phyloP scores from a whole-genome alignment of 1,140 invertebrate species.

The Listronotus oregonensis region DNA sequence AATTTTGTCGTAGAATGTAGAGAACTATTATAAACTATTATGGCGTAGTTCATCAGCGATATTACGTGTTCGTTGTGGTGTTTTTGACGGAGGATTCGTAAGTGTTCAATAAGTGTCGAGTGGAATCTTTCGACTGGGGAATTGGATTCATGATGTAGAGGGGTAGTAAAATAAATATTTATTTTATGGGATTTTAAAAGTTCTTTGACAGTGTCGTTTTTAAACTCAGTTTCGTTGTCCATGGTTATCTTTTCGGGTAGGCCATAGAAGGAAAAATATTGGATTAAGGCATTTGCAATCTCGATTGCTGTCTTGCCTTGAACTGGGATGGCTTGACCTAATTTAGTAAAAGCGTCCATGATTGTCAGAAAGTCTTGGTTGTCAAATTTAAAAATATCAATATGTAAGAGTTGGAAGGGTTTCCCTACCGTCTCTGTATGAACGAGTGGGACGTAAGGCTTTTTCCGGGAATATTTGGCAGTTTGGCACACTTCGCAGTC shows the following conservation, averaged over 20 bases:
- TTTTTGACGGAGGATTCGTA: conserved; percentile 44
- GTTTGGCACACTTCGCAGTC: not conserved
- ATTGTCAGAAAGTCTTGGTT: conserved; percentile 28
- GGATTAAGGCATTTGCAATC: conserved; percentile 30
- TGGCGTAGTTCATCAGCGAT: conserved; percentile 32
- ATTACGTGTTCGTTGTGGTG: conserved; percentile 50
- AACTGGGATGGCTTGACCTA: conserved; percentile 26
- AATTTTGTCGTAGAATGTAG: conserved; percentile 22
- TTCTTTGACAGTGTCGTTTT: conserved; percentile 39
- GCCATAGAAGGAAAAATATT: conserved; percentile 34
- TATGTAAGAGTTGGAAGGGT: not conserved
- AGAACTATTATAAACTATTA: no score
- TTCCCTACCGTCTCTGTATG: not conserved
- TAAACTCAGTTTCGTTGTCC: conserved; percentile 43
- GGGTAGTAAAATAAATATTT: no score
- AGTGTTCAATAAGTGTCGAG: conserved; percentile 45
- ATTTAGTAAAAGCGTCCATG: conserved; percentile 31
- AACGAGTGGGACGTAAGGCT: not conserved
- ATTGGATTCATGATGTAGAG: no score
- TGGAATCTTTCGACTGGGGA: no score
- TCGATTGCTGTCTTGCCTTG: conserved; percentile 16
- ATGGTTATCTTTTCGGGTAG: conserved; percentile 34
- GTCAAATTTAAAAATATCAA: not conserved
- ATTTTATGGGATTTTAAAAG: no score
- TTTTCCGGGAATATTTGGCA: conserved; percentile 7